Evolutionary conservation across 2,113 vertebrate genomes (phyloP), one percentile per base, ranked within the genome.

Genomic region (Climacteris rufus): DNA sequence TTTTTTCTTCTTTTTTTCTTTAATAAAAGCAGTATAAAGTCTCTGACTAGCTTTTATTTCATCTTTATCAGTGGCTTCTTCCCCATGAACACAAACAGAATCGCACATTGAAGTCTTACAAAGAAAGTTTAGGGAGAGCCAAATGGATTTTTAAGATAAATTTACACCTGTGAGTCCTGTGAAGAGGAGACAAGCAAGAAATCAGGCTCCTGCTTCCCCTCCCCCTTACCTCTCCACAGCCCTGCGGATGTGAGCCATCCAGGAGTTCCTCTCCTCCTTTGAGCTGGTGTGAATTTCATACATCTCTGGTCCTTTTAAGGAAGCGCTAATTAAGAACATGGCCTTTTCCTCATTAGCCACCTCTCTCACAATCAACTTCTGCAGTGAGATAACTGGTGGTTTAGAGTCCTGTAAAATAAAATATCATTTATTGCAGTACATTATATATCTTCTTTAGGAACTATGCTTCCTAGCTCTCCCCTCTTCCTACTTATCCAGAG

Each of bases 291-390:
- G 98, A 79, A 99, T 99, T 97, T 99, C 99, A 5, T 99, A 99
- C 99, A 99, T 99, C 96, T 99, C 99, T 0, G 99, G 99, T 74
- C 99, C 99, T 20, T 98, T 97, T 78, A 98, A 97, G 69, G 99
- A 99, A 82, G 99, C 99, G 1, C 99, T 99, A 95, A 99, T 99
- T 45, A 99, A 98, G 91, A 99, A 99, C 99, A 99, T 99, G 59
- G 99, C 99, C 74, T 98, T 99, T 95, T 99, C 99, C 93, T 99
- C 99, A 10, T 99, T 99, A 68, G 99, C 99, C 69, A 99, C 99
- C 86, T 99, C 99, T 84, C 99, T 98, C 44, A 99, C 99, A 13
- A 99, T 99, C 91, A 99, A 93, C 95, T 99, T 99, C 90, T 99
- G 99, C 84, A 99, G 96, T 0, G 99, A 99, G 95, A 99, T 98